phyloP scores from a whole-genome alignment of 2,113 vertebrate genomes.

The Bubalus kerabau region DNA sequence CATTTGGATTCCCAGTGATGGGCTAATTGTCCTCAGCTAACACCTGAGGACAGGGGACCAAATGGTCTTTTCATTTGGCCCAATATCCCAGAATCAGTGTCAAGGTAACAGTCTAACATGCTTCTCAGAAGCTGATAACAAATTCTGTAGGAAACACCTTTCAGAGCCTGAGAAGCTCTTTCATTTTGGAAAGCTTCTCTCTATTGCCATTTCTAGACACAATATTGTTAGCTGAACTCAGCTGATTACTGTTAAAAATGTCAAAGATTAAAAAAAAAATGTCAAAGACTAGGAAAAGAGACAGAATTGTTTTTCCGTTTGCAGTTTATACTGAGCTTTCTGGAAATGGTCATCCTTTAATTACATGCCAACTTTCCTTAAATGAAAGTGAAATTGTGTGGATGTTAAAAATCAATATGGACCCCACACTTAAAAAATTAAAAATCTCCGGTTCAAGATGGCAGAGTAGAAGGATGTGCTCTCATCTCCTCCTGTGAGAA shows the following conservation, averaged over 20 bases:
- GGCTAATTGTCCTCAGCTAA: background rate
- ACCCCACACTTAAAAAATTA: background rate
- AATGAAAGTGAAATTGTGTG: conserved; percentile 10
- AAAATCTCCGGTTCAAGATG: background rate
- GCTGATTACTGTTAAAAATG: background rate
- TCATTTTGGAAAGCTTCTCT: conserved; percentile 6
- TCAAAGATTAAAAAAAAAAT: background rate
- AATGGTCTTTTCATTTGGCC: background rate
- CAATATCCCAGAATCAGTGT: background rate
- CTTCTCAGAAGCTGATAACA: background rate
- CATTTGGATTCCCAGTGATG: background rate
- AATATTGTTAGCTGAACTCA: background rate
- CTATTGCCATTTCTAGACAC: background rate
- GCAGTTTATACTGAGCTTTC: background rate
- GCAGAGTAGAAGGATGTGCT: background rate
- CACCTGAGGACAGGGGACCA: background rate
- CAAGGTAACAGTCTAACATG: background rate
- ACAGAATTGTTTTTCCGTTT: conserved; percentile 5
- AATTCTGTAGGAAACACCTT: background rate
- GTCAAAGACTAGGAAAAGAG: conserved; percentile 4
- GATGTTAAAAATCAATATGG: conserved; percentile 18
- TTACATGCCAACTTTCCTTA: background rate
- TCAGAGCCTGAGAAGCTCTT: background rate
- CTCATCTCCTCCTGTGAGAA: background rate
- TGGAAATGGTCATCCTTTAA: conserved; percentile 35